A percentile compares a stretch with the other conserved stretches of the same genome.
phyloP scores from a whole-genome alignment of 1,140 invertebrate species.

The Theocolax elegans region DNA sequence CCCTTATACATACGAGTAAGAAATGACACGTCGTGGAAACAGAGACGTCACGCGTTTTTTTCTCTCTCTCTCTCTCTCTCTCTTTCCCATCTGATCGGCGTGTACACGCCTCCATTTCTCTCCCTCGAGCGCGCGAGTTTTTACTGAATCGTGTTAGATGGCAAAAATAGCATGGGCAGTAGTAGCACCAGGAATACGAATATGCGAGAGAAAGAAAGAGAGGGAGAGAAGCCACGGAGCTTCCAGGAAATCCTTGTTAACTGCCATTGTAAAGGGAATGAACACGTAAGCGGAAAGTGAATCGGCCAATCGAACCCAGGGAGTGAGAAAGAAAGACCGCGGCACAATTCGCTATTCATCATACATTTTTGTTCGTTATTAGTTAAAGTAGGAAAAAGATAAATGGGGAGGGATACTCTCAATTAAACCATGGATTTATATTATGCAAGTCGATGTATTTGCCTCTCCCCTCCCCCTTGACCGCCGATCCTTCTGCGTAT shows the following conservation, averaged over 20 bases:
- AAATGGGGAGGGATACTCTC: constrained; percentile 25
- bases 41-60: constrained; percentile 33
- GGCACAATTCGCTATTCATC: constrained; percentile 43
- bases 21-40: background rate
- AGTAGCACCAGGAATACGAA: constrained; percentile 1
- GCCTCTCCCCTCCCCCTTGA: too few species aligned
- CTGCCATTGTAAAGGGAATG: constrained; percentile 42
- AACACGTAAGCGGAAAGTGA: constrained; percentile 43
- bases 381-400: constrained; percentile 31
- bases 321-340: constrained; percentile 2
- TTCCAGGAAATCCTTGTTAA: constrained; percentile 46
- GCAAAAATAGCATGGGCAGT: constrained; percentile 29
- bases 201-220: background rate
- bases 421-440: constrained; percentile 40
- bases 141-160: constrained; percentile 13
- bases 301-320: constrained; percentile 38
- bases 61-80: background rate
- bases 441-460: too few species aligned
- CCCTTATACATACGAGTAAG: background rate
- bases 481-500: too few species aligned
- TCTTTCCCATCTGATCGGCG: background rate
- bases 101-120: background rate
- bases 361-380: constrained; percentile 43
- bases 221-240: constrained; percentile 7
- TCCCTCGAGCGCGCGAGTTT: background rate